These are phyloP conservation scores for Chorisops tibialis DNA, from an alignment of 2,888 invertebrate genomes.

Conservation along the genomic window DNA sequence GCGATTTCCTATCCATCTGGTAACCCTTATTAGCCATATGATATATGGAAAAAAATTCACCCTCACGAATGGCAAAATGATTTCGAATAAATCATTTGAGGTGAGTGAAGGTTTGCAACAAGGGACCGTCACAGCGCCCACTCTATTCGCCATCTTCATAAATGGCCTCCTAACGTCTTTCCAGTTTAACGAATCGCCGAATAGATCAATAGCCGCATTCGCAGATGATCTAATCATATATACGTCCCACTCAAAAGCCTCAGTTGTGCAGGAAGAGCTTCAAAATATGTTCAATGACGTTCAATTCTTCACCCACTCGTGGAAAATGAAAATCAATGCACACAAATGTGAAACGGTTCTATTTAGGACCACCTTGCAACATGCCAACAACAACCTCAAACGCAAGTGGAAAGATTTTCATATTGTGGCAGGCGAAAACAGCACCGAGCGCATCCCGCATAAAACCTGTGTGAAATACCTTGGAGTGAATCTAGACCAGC, in stretches of 20 bases:
- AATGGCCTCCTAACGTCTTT: background rate
- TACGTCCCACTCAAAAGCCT: background rate
- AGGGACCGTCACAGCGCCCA: slow-evolving; percentile 1
- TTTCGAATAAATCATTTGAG: background rate
- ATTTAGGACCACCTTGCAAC: background rate
- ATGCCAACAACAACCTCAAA: too few relatives aligned
- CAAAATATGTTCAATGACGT: background rate
- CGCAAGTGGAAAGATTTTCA: too few relatives aligned
- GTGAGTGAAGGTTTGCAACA: slow-evolving; percentile 9
- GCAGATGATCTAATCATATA: slow-evolving; percentile 14
- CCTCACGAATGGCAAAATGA: too few relatives aligned
- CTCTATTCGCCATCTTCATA: background rate
- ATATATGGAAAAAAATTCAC: background rate
- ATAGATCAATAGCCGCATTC: background rate
- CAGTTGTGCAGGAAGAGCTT: background rate
- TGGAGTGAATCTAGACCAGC: too few relatives aligned
- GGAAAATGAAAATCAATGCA: slow-evolving; percentile 1
- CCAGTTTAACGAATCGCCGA: background rate
- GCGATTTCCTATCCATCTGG: too few relatives aligned
- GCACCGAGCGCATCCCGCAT: too few relatives aligned
- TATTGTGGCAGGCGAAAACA: too few relatives aligned
- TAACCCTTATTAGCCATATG: slow-evolving; percentile 31
- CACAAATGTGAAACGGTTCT: background rate
- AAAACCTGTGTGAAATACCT: too few relatives aligned
- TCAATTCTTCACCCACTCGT: background rate